Percentiles rank a stretch among this genome's conserved stretches.
phyloP scores from a whole-genome alignment of 2,888 invertebrate species.

The Pseudoips prasinana region DNA sequence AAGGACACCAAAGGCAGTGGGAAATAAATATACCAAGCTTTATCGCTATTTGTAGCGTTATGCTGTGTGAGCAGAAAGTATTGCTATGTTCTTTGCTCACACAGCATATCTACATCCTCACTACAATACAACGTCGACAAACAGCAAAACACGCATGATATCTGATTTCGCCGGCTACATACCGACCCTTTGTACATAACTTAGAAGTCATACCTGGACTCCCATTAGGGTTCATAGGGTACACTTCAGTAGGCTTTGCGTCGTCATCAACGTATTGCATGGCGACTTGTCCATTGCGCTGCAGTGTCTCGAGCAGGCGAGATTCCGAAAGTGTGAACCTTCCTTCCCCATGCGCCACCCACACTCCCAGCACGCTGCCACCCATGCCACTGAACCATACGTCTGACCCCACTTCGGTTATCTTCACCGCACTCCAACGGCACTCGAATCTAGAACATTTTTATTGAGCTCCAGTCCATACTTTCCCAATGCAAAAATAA shows the following conservation, averaged over 20 bases:
- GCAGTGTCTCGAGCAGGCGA: constrained; percentile 70
- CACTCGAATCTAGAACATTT: constrained; percentile 82
- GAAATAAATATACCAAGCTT: too few relatives aligned
- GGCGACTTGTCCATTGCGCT: constrained; percentile 85
- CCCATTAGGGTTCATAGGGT: constrained; percentile 98
- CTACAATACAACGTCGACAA: too few relatives aligned
- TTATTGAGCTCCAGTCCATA: too few relatives aligned
- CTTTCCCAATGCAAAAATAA: too few relatives aligned
- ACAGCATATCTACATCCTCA: too few relatives aligned
- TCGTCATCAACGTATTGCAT: constrained; percentile 93
- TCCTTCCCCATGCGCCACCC: constrained; percentile 99
- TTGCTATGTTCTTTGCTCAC: too few relatives aligned
- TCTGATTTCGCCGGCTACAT: too few relatives aligned
- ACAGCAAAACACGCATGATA: too few relatives aligned
- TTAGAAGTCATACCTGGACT: constrained; percentile 87
- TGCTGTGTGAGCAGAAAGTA: too few relatives aligned
- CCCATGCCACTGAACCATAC: constrained; percentile 96
- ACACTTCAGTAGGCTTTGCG: constrained; percentile 87
- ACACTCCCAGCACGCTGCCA: constrained; percentile 94
- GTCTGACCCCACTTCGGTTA: constrained; percentile 83
- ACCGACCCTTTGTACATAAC: too few relatives aligned
- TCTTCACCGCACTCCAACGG: constrained; percentile 89
- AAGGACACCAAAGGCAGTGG: too few relatives aligned
- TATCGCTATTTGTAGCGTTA: too few relatives aligned
- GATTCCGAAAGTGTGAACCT: constrained; percentile 83